Percentiles rank a stretch among this genome's conserved stretches.
Conservation (phyloP, 2,113 vertebrate species). For the Strix uralensis region DNA sequence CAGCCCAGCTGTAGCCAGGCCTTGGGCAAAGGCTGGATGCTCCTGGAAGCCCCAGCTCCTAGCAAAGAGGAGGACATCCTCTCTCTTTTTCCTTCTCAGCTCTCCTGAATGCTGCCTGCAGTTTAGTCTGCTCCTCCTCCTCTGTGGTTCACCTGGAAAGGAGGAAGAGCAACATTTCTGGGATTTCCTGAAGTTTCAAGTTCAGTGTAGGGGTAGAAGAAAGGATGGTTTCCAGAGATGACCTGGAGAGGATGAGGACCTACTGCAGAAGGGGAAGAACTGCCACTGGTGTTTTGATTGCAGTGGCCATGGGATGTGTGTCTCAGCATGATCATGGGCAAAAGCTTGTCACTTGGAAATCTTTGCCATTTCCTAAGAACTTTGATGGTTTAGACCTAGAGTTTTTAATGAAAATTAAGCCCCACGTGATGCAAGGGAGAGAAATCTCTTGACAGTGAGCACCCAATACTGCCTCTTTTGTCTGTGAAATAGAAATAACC, state of each 20-base stretch:
- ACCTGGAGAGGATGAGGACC: neutral
- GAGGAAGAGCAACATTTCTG: neutral
- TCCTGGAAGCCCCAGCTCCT: neutral
- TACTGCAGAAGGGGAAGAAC: neutral
- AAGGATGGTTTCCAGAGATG: neutral
- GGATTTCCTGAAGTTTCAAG: neutral
- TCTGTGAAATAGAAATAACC: neutral
- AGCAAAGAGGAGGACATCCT: neutral
- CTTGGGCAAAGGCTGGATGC: neutral
- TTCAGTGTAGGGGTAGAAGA: accelerated
- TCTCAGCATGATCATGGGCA: neutral
- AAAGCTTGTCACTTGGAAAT: neutral
- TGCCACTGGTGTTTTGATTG: neutral
- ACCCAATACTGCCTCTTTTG: neutral
- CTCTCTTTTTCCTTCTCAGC: neutral
- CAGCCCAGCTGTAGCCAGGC: neutral
- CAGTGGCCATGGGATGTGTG: neutral
- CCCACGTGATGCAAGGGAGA: neutral
- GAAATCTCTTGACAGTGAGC: neutral
- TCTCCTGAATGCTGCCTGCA: neutral
- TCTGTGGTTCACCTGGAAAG: neutral
- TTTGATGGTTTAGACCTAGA: neutral
- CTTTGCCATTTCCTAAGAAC: neutral
- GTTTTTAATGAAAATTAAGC: neutral
- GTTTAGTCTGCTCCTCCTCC: neutral